Evolutionary conservation across 2,113 vertebrate species (phyloP).

Genomic region (Syngnathus typhle): DNA sequence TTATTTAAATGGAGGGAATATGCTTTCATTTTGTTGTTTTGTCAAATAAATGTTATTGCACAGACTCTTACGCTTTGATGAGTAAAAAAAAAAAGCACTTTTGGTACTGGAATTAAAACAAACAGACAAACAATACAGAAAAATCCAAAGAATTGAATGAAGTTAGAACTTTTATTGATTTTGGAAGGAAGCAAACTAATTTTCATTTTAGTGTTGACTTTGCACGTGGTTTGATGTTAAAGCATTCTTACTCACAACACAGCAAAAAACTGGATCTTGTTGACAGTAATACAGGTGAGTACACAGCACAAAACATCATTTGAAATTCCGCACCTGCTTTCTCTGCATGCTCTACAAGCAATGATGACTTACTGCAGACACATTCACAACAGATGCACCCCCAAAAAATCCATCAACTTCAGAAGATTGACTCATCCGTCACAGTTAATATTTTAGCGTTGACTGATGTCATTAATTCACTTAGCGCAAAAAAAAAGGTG

Average conservation of each 20-base stretch:
- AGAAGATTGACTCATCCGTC: no score
- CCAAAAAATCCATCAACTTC: no score
- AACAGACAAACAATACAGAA: neutral
- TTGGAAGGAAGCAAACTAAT: conserved; percentile 72
- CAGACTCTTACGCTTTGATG: neutral
- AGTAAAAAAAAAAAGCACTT: no score
- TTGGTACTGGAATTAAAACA: no score
- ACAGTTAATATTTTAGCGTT: no score
- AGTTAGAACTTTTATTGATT: conserved; percentile 73
- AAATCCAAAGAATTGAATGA: conserved; percentile 29
- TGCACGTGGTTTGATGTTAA: conserved; percentile 65
- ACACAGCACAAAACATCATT: conserved; percentile 47
- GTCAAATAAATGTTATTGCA: conserved; percentile 61
- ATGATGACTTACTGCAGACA: conserved; percentile 32
- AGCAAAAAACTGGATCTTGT: conserved; percentile 48
- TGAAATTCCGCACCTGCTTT: conserved; percentile 40
- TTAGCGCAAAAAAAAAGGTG: no score
- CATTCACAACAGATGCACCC: conserved; percentile 23
- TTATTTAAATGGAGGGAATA: conserved; percentile 3
- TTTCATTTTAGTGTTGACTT: conserved; percentile 64
- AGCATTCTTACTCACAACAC: conserved; percentile 59
- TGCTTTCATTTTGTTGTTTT: conserved; percentile 31
- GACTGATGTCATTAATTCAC: no score
- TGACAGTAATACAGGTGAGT: conserved; percentile 39
- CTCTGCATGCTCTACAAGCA: conserved; percentile 46